phyloP scores from a whole-genome alignment of 2,888 invertebrate species.

The Buathra laborator region DNA sequence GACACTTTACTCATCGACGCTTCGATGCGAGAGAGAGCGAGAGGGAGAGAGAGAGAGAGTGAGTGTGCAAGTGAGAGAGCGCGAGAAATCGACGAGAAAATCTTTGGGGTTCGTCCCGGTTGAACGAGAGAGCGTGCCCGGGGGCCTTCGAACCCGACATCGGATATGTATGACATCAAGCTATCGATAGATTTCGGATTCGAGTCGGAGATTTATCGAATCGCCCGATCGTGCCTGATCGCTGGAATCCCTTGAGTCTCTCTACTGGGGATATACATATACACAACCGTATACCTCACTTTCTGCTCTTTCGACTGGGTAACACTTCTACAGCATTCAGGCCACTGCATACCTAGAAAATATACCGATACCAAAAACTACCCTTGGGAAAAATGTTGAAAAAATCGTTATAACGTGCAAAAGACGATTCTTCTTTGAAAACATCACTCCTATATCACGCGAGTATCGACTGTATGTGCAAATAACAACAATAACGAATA shows the following conservation, averaged over 20 bases:
- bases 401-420: background rate
- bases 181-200: slow-evolving; percentile 79
- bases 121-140: slow-evolving; percentile 62
- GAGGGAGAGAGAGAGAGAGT: background rate
- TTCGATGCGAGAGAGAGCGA: slow-evolving; percentile 20
- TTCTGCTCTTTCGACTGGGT: slow-evolving; percentile 4
- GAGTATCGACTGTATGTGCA: background rate
- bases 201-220: slow-evolving; percentile 78
- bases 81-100: slow-evolving; percentile 53
- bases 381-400: background rate
- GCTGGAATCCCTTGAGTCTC: slow-evolving; percentile 75
- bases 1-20: slow-evolving; percentile 21
- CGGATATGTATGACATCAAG: slow-evolving; percentile 81
- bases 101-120: slow-evolving; percentile 13
- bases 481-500: background rate
- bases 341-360: slow-evolving; percentile 25
- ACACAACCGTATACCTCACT: slow-evolving; percentile 11
- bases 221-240: slow-evolving; percentile 79
- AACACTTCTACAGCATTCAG: background rate
- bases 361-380: slow-evolving; percentile 40
- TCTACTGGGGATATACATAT: slow-evolving; percentile 65
- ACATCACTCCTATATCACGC: background rate
- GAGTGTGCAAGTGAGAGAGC: background rate
- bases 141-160: slow-evolving; percentile 72
- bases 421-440: background rate